Base-by-base conservation (phyloP, 2,113 vertebrate genomes). In the Cinclus mexicanus region DNA sequence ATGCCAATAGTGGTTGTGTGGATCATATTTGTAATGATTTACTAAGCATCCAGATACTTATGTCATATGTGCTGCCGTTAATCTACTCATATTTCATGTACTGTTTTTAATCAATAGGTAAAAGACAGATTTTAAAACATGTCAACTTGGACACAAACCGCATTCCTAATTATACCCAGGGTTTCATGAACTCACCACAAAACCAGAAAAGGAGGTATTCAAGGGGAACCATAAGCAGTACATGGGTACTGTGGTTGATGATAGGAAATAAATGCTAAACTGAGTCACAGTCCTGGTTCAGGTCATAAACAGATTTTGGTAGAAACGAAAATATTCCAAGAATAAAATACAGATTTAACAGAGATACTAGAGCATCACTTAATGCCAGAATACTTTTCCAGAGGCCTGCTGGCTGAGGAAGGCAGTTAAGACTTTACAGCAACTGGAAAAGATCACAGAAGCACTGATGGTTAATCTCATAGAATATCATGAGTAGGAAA, bases 1-100 rank as follows among this genome's bases (percentile, higher is more conserved):
- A 68, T 89, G 83, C 47, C 95, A 89, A 91, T 95, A 95, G 89
- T 25, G 6, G 52, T 88, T 90, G 89, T 89, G 59, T 79, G 72
- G 70, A 93, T 89, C 70, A 61, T 81, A 85, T 80, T 26, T 92
- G 28, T 63, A 92, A 74, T 60, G 77, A 76, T 91, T 95, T 88
- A 91, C 35, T 64, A 52, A 67, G 50, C 4, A 7, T 75, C 60
- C 87, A 67, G 75, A 91, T 92, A 86, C 22, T 89, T 85, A 56
- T 47, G 64, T 94, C 75, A 49, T 69, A 41, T 47, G 22, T 67
- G 15, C 46, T 94, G 52, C 41, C 89, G 52, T 70, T 85, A 65
- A 85, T 74, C 52, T 70, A 68, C 31, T 83, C 80, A 23, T 84
- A 87, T 57, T 77, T 41, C 24, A 79, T 49, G 35, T 77, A 79